Conservation (phyloP, 2,113 vertebrate genomes). For the Centropus bengalensis region DNA sequence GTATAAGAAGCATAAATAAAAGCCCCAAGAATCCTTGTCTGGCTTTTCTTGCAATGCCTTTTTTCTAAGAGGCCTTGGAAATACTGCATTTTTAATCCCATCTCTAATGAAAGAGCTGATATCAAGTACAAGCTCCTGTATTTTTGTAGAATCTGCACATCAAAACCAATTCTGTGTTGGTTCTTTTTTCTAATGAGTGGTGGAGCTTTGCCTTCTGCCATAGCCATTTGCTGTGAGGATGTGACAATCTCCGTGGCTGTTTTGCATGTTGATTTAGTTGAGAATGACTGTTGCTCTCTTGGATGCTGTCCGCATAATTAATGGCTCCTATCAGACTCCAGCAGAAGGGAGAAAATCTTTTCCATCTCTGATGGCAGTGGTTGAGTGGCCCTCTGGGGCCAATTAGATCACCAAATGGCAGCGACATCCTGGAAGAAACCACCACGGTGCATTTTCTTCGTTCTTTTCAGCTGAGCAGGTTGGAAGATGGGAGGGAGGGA, state of each 20-base stretch:
- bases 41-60: neutral
- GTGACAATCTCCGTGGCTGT: neutral
- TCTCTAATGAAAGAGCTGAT: neutral
- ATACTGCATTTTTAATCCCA: neutral
- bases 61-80: neutral
- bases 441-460: conserved; percentile 18
- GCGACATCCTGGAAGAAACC: conserved; percentile 34
- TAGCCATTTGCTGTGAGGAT: neutral
- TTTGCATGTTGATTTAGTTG: conserved; percentile 38
- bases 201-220: neutral
- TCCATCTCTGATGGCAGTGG: conserved; percentile 42
- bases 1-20: neutral
- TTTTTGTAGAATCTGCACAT: neutral
- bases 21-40: neutral
- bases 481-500: neutral
- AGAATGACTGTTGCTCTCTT: conserved; percentile 16
- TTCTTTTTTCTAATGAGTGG: neutral
- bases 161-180: neutral
- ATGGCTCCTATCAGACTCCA: conserved; percentile 20
- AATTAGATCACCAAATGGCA: conserved; percentile 62
- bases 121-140: neutral
- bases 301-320: conserved; percentile 12
- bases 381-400: conserved; percentile 44
- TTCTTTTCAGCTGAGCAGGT: neutral
- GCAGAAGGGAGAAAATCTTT: conserved; percentile 41